These are phyloP conservation scores for Chrysoperla carnea DNA, from an alignment of 1,140 invertebrate species.

Conservation along the genomic window DNA sequence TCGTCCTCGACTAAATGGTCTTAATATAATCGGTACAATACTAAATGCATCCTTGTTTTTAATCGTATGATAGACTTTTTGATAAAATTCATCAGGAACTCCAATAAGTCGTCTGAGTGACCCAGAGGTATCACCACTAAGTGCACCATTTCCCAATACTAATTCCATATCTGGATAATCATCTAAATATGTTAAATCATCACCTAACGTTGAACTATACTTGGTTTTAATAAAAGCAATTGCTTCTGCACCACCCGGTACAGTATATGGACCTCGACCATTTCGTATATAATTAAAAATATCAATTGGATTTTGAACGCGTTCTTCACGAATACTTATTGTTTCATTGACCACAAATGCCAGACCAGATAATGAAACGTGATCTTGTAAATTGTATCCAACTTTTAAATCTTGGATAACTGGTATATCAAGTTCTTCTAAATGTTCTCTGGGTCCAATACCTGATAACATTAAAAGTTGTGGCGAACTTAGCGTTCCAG, in stretches of 20 bases:
- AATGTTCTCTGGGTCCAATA: slow-evolving; percentile 31
- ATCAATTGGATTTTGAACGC: slow-evolving; percentile 25
- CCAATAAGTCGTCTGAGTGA: slow-evolving; percentile 40
- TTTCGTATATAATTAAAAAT: slow-evolving; percentile 33
- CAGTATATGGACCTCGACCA: slow-evolving; percentile 43
- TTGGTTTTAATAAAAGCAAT: slow-evolving; percentile 45
- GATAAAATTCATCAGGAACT: slow-evolving; percentile 39
- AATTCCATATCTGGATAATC: slow-evolving; percentile 59
- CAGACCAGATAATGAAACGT: slow-evolving; percentile 48
- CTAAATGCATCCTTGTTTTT: slow-evolving; percentile 32
- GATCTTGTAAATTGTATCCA: slow-evolving; percentile 66
- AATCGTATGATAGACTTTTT: slow-evolving; percentile 32
- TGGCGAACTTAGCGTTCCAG: slow-evolving; percentile 14
- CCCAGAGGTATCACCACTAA: slow-evolving; percentile 55
- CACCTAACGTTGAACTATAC: slow-evolving; percentile 24
- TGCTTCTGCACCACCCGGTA: slow-evolving; percentile 53
- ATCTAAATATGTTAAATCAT: slow-evolving; percentile 6
- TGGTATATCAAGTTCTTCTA: slow-evolving; percentile 27
- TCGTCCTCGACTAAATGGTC: slow-evolving; percentile 55
- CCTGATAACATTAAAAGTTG: slow-evolving; percentile 41
- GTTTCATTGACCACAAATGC: slow-evolving; percentile 46
- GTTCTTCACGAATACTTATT: slow-evolving; percentile 28
- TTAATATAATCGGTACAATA: slow-evolving; percentile 49
- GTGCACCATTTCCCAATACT: slow-evolving; percentile 48
- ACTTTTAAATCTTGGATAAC: slow-evolving; percentile 45